Evolutionary conservation across 2,888 invertebrate genomes (phyloP), one percentile per base, ranked within the genome.

Genomic region (Torymus aiolomorphi): DNA sequence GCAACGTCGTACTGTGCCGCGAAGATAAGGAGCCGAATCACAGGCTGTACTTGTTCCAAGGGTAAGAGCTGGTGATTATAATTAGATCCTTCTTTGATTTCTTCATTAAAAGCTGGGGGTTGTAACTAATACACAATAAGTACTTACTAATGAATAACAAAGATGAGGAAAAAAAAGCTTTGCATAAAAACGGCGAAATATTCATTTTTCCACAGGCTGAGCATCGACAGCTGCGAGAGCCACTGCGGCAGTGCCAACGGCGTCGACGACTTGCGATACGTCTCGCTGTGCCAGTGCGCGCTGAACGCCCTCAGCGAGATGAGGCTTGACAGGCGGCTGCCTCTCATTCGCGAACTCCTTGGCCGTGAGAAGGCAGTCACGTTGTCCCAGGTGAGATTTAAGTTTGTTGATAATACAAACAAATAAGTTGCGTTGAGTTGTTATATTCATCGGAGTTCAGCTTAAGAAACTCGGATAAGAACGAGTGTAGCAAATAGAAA

Each of bases 241-340:
- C 93, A 93, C 54, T 31, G 31, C 5, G 5, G 31, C 31, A 31
- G 31, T 31, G 31, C 31, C 31, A 31, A 31, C 5, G 31, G 31
- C 3, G 93, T 93, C 59, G 94, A 94, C 84, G 92, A 92, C 83
- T 5, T 5, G 5, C 31, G 4, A 31, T 92, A 93, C 86, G 94
- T 93, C 67, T 95, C 96, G 0, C 91, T 97, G 13, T 97, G 96
- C 89, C 94, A 94, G 90, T 96, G 96, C 89, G 96, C 96, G 49
- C 92, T 94, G 74, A 93, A 92, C 82, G 95, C 95, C 1, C 90
- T 95, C 2, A 92, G 93, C 82, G 92, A 94, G 71, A 92, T 96
- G 78, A 92, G 95, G 65, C 94, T 96, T 0, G 90, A 92, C 8
- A 93, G 94, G 70, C 95, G 94, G 86, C 91, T 95, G 16, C 93